phyloP scores from a whole-genome alignment of 2,113 vertebrate species.

The Tricholaema leucomelas region DNA sequence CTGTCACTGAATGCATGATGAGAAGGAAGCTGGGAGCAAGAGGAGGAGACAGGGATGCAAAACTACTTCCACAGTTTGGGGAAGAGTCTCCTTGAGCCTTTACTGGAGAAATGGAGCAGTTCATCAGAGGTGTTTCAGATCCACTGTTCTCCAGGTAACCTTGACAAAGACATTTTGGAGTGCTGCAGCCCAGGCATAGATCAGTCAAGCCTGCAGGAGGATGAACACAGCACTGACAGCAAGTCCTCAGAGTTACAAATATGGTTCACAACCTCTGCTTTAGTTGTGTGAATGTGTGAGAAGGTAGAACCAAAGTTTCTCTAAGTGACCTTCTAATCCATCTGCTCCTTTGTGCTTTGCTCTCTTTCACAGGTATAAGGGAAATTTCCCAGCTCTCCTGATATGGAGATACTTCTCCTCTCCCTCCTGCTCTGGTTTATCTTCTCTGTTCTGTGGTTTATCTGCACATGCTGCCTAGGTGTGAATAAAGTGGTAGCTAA shows the following conservation, averaged over 20 bases:
- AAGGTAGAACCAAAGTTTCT: background rate
- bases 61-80: background rate
- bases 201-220: background rate
- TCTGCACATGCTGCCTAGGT: rapidly evolving
- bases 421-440: background rate
- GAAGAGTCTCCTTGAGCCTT: background rate
- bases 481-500: background rate
- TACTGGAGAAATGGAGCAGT: background rate
- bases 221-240: background rate
- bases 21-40: background rate
- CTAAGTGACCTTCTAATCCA: background rate
- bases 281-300: background rate
- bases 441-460: background rate
- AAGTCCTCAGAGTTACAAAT: background rate
- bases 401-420: background rate
- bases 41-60: background rate
- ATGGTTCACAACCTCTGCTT: background rate
- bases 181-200: background rate
- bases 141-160: background rate
- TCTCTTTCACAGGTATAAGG: background rate
- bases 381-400: background rate
- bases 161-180: background rate
- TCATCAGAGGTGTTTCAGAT: background rate
- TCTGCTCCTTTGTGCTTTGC: background rate
- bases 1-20: background rate